Conservation (phyloP, 1,140 invertebrate species). For the Drosophila navojoa region DNA sequence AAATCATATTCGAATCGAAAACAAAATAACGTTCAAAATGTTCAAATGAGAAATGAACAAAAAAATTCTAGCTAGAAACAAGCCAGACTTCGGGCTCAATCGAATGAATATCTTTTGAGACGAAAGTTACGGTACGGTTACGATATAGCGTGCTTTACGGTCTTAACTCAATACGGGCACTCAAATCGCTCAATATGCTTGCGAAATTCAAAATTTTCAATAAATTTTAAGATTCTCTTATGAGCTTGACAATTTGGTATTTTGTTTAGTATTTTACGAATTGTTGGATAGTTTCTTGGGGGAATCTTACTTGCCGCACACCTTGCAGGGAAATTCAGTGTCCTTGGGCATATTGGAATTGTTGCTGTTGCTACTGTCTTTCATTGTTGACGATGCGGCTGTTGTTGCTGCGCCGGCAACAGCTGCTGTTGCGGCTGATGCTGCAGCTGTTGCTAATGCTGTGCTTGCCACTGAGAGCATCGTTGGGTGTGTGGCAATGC, state of each 20-base stretch:
- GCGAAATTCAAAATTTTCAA: conserved; percentile 37
- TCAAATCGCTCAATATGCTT: conserved; percentile 67
- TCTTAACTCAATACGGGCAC: conserved; percentile 79
- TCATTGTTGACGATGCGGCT: conserved; percentile 12
- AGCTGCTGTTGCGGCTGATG: conserved; percentile 1
- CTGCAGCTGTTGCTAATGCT: background rate
- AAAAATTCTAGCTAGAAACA: conserved; percentile 13
- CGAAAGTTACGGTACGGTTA: conserved; percentile 48
- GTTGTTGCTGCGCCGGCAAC: conserved; percentile 10
- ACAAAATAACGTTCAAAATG: conserved; percentile 12
- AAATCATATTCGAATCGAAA: conserved; percentile 7
- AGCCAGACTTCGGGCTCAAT: conserved; percentile 42
- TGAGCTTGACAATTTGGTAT: conserved; percentile 41
- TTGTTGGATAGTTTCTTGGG: conserved; percentile 72
- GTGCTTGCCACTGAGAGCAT: conserved; percentile 1
- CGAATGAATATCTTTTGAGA: conserved; percentile 19
- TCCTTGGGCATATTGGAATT: conserved; percentile 63
- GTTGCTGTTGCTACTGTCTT: conserved; percentile 36
- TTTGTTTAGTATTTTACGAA: background rate
- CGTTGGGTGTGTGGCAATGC: conserved; percentile 4
- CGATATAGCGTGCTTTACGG: conserved; percentile 79
- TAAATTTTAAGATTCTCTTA: conserved; percentile 11
- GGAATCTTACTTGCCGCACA: conserved; percentile 98
- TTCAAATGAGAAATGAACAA: background rate
- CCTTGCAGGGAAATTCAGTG: conserved; percentile 94